Base-by-base conservation (phyloP, 2,888 invertebrate genomes). In the Agrochola lota region DNA sequence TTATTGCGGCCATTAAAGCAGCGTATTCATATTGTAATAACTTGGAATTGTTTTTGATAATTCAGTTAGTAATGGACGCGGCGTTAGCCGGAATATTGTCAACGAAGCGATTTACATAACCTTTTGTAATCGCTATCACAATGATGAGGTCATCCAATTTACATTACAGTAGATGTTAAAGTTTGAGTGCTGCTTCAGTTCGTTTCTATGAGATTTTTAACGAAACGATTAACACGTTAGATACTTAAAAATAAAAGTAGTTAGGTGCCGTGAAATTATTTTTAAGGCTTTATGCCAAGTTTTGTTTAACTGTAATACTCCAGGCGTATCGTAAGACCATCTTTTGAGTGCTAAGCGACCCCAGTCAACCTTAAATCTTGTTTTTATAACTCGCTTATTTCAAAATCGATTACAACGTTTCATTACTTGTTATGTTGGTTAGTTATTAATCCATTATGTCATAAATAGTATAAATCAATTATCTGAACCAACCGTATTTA, bases 21-120 rank as follows among this genome's bases (percentile, higher is more conserved):
- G 81, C 67, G 88, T 87, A 80, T 83, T 83, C 79, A 81, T 83
- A 83, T 86, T 87, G 86, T 85, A 79, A 87, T 86, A 83, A 87
- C 70, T 83, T 78, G 77, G 78, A 80, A 87, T 81, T 85, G 81
- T 87, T 87, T 86, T 87, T 87, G 75, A 78, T 87, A 87, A 87
- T 87, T 81, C 74, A 68, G 85, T 83, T 83, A 78, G 85, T 78
- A 85, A 82, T 72, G 78, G 75, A 49, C 55, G 79, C 74, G n/a
- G 62, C 59, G 73, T 85, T 73, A 75, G 79, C 64, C 71, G 77
- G 78, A 81, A 78, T 81, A 85, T 87, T 80, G 74, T 77, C 77
- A 72, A 64, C 74, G 68, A 69, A 77, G 68, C 71, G 69, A 87
- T 86, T 87, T 84, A 78, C 85, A 85, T 85, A 84, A 80, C 72